Evolutionary conservation across 2,797 vertebrate genomes (phyloP).

Genomic region (Diplodus sargus): DNA sequence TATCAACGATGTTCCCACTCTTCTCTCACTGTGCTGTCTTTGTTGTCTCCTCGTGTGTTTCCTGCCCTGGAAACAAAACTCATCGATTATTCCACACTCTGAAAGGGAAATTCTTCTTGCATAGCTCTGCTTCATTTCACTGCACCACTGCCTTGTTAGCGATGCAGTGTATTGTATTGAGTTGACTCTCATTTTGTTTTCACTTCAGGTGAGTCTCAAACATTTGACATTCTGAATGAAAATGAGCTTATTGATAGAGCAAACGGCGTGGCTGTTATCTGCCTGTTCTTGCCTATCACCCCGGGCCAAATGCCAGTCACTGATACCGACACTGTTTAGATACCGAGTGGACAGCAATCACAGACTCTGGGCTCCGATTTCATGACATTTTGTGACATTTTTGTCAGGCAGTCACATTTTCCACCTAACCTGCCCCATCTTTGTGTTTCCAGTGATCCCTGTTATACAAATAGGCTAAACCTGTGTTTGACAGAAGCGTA

Average conservation of each 20-base stretch:
- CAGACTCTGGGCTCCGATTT: constrained; percentile 31
- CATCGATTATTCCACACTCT: background rate
- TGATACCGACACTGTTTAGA: constrained; percentile 43
- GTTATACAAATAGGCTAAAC: background rate
- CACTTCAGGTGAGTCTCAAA: constrained; percentile 6
- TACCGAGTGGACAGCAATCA: constrained; percentile 43
- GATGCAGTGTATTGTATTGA: constrained; percentile 1
- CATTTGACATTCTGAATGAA: constrained; percentile 71
- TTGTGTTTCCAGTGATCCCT: background rate
- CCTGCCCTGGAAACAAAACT: too few species aligned
- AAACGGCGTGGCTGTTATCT: constrained; percentile 54
- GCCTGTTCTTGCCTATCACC: constrained; percentile 41
- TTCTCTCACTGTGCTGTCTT: background rate
- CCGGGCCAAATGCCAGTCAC: constrained; percentile 69
- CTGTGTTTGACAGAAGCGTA: too few species aligned
- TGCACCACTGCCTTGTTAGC: background rate
- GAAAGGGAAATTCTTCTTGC: background rate
- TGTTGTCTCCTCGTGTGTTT: background rate
- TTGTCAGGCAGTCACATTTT: constrained; percentile 12
- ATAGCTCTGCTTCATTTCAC: background rate
- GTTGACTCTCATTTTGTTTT: constrained; percentile 39
- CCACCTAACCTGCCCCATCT: background rate
- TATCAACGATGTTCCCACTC: constrained; percentile 56
- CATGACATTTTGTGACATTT: constrained; percentile 79
- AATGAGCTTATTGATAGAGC: constrained; percentile 57